Evolutionary conservation across 2,797 vertebrate genomes (phyloP).

Genomic region (Sebastes taczanowskii): DNA sequence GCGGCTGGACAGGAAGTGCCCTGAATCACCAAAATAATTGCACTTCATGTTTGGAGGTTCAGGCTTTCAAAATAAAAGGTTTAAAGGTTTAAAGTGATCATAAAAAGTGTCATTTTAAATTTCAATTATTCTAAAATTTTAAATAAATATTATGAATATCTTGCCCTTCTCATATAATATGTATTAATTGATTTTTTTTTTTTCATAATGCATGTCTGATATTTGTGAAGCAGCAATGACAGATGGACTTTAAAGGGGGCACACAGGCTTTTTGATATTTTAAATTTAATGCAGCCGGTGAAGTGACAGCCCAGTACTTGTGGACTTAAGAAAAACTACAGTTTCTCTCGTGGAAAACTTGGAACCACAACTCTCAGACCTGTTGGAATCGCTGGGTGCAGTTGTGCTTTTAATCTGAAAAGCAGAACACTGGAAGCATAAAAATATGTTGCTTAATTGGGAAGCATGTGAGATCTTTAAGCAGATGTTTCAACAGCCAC

Average conservation of each 20-base stretch:
- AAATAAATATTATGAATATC: no score
- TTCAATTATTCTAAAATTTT: no score
- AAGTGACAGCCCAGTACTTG: background rate
- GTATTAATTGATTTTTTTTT: no score
- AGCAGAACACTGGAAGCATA: background rate
- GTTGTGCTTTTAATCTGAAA: background rate
- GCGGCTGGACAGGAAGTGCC: background rate
- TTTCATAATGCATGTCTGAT: background rate
- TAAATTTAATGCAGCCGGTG: background rate
- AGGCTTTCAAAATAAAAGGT: conserved; percentile 46
- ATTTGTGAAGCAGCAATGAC: background rate
- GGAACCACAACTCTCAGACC: background rate
- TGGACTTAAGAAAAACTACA: background rate
- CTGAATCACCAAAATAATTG: background rate
- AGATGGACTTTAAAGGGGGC: background rate
- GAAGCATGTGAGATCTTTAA: no score
- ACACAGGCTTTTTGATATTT: background rate
- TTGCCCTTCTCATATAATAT: no score
- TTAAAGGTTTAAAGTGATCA: no score
- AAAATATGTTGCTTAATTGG: background rate
- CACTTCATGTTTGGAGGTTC: background rate
- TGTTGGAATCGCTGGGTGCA: background rate
- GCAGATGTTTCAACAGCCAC: no score
- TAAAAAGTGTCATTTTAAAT: no score
- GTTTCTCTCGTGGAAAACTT: background rate